phyloP scores from a whole-genome alignment of 2,113 vertebrate species.

The Acrocephalus arundinaceus region DNA sequence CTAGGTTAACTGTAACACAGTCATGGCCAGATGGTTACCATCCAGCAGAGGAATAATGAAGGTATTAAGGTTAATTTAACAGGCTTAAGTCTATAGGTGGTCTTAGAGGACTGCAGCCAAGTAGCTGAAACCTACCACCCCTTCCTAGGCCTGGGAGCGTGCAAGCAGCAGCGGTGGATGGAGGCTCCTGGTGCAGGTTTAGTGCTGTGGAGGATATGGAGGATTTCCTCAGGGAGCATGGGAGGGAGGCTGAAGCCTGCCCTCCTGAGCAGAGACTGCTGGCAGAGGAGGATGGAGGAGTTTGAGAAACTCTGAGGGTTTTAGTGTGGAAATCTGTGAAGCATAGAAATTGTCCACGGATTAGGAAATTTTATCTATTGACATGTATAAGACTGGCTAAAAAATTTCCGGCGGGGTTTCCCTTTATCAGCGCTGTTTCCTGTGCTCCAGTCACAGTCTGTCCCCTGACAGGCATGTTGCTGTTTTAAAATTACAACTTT shows the following conservation, averaged over 20 bases:
- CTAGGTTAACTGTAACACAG: conserved; percentile 13
- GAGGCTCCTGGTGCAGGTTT: neutral
- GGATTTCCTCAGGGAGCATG: neutral
- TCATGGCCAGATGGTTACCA: conserved; percentile 44
- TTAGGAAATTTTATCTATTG: conserved; percentile 30
- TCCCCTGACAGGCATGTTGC: neutral
- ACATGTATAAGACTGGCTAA: conserved; percentile 1
- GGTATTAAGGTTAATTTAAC: conserved; percentile 57
- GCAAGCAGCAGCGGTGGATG: neutral
- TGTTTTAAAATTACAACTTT: conserved; percentile 27
- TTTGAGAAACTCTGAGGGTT: neutral
- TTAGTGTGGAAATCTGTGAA: neutral
- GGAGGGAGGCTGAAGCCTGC: neutral
- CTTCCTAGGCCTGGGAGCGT: neutral
- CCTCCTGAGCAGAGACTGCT: neutral
- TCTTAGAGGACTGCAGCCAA: conserved; percentile 30
- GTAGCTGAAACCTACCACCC: conserved; percentile 22
- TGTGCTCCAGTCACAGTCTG: neutral
- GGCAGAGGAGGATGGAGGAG: neutral
- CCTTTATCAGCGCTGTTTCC: conserved; percentile 22
- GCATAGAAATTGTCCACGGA: neutral
- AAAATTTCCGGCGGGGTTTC: conserved; percentile 13
- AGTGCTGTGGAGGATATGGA: neutral
- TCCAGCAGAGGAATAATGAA: conserved; percentile 48
- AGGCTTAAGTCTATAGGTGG: conserved; percentile 57